Evolutionary conservation across 2,797 vertebrate genomes (phyloP).

Genomic region (Tadarida brasiliensis): DNA sequence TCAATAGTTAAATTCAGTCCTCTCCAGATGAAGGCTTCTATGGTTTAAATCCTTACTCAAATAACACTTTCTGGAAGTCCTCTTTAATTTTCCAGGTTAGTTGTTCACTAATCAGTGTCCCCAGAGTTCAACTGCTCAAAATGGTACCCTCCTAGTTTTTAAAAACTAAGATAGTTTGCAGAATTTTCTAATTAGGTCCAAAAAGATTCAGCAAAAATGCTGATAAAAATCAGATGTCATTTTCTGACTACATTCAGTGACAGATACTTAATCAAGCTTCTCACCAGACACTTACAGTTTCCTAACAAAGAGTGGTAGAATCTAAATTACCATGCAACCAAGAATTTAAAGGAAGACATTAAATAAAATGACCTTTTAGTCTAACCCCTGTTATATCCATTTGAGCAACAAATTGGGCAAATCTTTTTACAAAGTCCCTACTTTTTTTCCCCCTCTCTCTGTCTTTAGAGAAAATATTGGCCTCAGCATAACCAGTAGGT

Average conservation of each 20-base stretch:
- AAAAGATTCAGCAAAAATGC: background rate
- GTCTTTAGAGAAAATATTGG: conserved; percentile 1
- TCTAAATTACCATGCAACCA: conserved; percentile 48
- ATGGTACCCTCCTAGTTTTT: conserved; percentile 39
- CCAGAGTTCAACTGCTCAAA: background rate
- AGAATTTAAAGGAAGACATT: conserved; percentile 22
- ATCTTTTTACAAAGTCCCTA: conserved; percentile 18
- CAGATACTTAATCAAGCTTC: conserved; percentile 41
- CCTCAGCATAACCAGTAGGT: background rate
- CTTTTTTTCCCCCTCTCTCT: background rate
- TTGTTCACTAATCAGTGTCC: conserved; percentile 59
- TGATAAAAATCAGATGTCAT: background rate
- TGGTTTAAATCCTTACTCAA: background rate
- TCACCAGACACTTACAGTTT: conserved; percentile 17
- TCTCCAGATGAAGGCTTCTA: background rate
- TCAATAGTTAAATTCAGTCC: background rate
- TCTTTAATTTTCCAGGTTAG: conserved; percentile 66
- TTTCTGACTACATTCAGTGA: conserved; percentile 53
- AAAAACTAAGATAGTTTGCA: background rate
- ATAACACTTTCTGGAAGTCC: conserved; percentile 9
- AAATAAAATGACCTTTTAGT: background rate
- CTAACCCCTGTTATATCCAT: background rate
- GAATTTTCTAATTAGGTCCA: conserved; percentile 5
- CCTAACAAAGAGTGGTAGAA: background rate
- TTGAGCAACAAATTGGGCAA: conserved; percentile 29